These are phyloP conservation scores for Zelleria hepariella DNA, from an alignment of 2,888 invertebrate species.

Conservation along the genomic window DNA sequence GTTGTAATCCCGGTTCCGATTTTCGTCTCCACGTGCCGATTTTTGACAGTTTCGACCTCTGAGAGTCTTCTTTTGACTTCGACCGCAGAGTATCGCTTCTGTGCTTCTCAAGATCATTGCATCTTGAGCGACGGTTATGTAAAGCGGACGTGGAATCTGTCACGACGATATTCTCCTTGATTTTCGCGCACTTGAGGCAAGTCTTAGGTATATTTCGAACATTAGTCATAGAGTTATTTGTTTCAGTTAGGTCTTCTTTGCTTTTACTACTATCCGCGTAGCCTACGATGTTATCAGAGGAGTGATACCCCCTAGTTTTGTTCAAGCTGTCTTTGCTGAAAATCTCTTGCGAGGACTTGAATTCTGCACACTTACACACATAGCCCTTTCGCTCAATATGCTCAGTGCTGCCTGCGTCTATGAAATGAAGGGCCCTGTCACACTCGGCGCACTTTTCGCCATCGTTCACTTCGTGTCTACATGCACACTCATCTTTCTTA, in stretches of 20 bases:
- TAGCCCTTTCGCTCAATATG: constrained; percentile 46
- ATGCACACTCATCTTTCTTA: constrained; percentile 33
- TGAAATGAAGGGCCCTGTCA: constrained; percentile 52
- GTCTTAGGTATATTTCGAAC: constrained; percentile 54
- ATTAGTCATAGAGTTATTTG: constrained; percentile 42
- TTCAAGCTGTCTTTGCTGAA: constrained; percentile 53
- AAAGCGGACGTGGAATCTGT: constrained; percentile 39
- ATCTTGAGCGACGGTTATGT: constrained; percentile 47
- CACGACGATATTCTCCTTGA: constrained; percentile 63
- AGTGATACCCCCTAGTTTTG: constrained; percentile 60
- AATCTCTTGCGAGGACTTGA: constrained; percentile 63
- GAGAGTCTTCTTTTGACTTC: constrained; percentile 64
- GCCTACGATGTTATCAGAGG: constrained; percentile 58
- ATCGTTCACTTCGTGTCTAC: constrained; percentile 34
- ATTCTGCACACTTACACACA: constrained; percentile 56
- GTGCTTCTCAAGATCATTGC: constrained; percentile 41
- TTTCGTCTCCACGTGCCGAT: constrained; percentile 80
- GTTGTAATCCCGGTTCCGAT: constrained; percentile 78
- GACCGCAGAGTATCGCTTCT: constrained; percentile 60
- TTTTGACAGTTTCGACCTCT: constrained; percentile 59
- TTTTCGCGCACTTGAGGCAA: constrained; percentile 63
- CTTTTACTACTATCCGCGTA: constrained; percentile 45
- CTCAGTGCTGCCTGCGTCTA: constrained; percentile 55
- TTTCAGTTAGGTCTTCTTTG: constrained; percentile 48
- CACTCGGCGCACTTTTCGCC: constrained; percentile 57